phyloP scores from a whole-genome alignment of 2,888 invertebrate genomes.

The Diadromus collaris region DNA sequence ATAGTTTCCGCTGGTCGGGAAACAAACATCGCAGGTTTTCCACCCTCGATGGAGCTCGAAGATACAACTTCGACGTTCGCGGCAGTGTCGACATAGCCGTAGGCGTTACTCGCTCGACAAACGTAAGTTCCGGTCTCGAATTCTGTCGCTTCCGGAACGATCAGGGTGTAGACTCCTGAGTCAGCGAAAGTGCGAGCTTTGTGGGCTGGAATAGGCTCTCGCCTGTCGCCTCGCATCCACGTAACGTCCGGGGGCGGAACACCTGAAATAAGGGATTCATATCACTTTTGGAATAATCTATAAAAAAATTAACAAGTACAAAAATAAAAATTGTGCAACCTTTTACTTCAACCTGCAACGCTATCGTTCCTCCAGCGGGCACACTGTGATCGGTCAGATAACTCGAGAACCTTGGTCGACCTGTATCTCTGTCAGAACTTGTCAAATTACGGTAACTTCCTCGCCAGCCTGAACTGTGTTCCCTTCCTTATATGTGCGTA shows the following conservation, averaged over 20 bases:
- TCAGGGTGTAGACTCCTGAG: conserved; percentile 87
- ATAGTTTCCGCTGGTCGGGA: conserved; percentile 88
- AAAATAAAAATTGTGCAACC: conserved; percentile 76
- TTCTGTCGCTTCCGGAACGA: conserved; percentile 87
- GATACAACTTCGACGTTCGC: conserved; percentile 87
- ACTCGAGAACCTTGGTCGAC: conserved; percentile 85
- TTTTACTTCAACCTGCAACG: conserved; percentile 90
- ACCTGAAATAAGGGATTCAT: conserved; percentile 71
- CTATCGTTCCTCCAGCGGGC: conserved; percentile 89
- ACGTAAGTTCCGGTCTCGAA: conserved; percentile 88
- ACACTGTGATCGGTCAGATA: conserved; percentile 88
- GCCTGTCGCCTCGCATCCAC: conserved; percentile 85
- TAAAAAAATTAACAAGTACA: background rate
- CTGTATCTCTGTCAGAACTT: conserved; percentile 57
- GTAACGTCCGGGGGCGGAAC: conserved; percentile 85
- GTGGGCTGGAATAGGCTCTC: conserved; percentile 82
- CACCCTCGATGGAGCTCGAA: conserved; percentile 83
- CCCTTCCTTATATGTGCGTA: conserved; percentile 23
- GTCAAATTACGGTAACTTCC: conserved; percentile 61
- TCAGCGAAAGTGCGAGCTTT: conserved; percentile 86
- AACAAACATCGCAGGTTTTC: conserved; percentile 89
- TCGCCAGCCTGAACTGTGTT: conserved; percentile 50
- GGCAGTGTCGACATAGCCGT: conserved; percentile 87
- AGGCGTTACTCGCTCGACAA: conserved; percentile 88
- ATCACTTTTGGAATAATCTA: background rate